These are phyloP conservation scores for Hyperoplus immaculatus DNA, from an alignment of 2,797 vertebrate species.

Conservation along the genomic window DNA sequence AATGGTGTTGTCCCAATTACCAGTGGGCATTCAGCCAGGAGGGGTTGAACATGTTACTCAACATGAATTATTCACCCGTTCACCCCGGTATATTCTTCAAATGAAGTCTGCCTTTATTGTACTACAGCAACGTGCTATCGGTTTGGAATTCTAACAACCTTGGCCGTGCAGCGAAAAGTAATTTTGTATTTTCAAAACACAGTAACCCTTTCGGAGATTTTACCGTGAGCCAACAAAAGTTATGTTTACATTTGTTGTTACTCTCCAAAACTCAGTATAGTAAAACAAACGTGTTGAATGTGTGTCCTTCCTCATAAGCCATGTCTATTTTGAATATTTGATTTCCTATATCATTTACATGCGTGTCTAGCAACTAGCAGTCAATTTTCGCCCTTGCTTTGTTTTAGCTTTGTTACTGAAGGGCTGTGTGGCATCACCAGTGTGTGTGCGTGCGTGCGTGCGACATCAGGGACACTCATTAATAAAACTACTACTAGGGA, in stretches of 20 bases:
- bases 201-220: not conserved
- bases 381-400: not conserved
- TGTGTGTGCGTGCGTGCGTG: not conserved
- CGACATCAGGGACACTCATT: not conserved
- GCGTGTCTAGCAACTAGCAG: not conserved
- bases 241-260: not conserved
- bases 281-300: not conserved
- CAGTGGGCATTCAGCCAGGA: slow-evolving; percentile 75
- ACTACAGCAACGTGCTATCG: slow-evolving; percentile 15
- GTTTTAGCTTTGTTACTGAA: no score
- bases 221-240: not conserved
- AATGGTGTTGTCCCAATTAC: slow-evolving; percentile 85
- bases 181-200: slow-evolving; percentile 8
- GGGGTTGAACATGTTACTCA: slow-evolving; percentile 80
- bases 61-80: slow-evolving; percentile 85
- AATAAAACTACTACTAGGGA: not conserved
- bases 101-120: slow-evolving; percentile 61
- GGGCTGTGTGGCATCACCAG: not conserved
- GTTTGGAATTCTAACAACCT: slow-evolving; percentile 30
- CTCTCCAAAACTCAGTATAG: not conserved
- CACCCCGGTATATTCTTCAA: slow-evolving; percentile 79
- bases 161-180: slow-evolving; percentile 2
- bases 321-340: not conserved
- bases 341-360: not conserved
- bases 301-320: not conserved